Conservation (phyloP, 1,140 invertebrate species). For the Cotesia vestalis region DNA sequence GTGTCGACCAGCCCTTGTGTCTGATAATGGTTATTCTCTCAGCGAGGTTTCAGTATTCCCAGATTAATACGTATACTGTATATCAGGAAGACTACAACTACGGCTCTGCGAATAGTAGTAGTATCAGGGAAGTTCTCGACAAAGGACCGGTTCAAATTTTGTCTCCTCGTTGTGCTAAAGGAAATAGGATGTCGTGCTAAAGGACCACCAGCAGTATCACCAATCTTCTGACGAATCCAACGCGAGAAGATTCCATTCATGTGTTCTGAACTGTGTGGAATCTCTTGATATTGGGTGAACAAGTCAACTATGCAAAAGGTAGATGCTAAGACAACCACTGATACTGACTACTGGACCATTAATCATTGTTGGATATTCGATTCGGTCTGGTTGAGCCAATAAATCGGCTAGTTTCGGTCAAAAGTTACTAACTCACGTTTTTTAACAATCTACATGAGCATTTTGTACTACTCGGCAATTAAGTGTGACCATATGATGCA, state of each 20-base stretch:
- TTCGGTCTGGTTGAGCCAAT: no score
- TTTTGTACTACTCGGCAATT: background rate
- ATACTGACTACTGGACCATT: background rate
- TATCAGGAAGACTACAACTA: background rate
- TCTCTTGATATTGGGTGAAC: conserved; percentile 15
- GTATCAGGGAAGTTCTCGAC: conserved; percentile 22
- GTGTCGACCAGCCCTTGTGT: conserved; percentile 8
- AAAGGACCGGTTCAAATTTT: conserved; percentile 25
- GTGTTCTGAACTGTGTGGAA: conserved; percentile 24
- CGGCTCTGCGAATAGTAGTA: background rate
- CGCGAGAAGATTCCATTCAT: conserved; percentile 29
- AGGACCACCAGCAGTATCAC: no score
- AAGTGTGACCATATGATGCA: background rate
- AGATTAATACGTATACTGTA: conserved; percentile 16
- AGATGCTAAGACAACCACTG: background rate
- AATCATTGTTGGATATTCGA: background rate
- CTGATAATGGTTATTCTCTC: conserved; percentile 12
- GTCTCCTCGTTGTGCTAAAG: conserved; percentile 5
- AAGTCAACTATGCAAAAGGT: background rate
- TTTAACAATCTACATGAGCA: background rate
- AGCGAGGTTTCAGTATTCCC: conserved; percentile 11
- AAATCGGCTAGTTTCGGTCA: background rate
- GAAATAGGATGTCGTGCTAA: conserved; percentile 29
- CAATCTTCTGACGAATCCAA: conserved; percentile 25
- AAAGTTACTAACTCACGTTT: background rate